Evolutionary conservation across 2,113 vertebrate genomes (phyloP), one percentile per base, ranked within the genome.

Genomic region (Onychostruthus taczanowskii): DNA sequence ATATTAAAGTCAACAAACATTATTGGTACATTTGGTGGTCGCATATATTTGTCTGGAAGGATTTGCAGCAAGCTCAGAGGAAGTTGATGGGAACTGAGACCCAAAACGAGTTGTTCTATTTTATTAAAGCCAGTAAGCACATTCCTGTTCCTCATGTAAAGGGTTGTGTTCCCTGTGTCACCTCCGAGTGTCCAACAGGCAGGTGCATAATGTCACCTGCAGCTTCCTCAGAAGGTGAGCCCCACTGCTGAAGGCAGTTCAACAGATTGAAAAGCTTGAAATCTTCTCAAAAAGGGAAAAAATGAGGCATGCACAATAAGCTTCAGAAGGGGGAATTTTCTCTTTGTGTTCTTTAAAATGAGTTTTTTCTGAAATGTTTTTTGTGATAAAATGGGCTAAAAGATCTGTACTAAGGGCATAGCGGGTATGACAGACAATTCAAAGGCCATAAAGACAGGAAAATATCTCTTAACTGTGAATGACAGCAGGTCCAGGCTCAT

Each of bases 1-100:
- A 53, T 92, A 97, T 98, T 97, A 97, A 97, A 97, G 77, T 94
- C 96, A 79, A 13, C 94, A 96, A 79, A 88, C 90, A 41, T 94
- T 94, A 82, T 44, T 91, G 92, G 93, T 97, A 98, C 95, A 24
- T 97, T 96, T 86, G 58, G 93, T 97, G 92, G 93, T 96, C 96
- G 91, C 97, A 97, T 82, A 80, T 87, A 74, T 97, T 97, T 97
- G 96, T 94, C 90, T 94, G 93, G 66, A 39, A 95, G 85, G 95
- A 81, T 93, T 80, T 96, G 90, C 90, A 94, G 90, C 53, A 77
- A 89, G 92, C 96, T 84, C 91, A 69, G 27, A 94, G 93, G 92
- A 94, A 91, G 92, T 19, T 46, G 86, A 89, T 56, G 12, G 91
- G 87, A 90, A 20, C 46, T 96, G 88, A 64, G 90, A 91, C 85